Percentiles rank a stretch among this genome's conserved stretches.
Evolutionary conservation across 2,797 vertebrate genomes (phyloP).

Genomic region (Cynodonichthys magdalenae): DNA sequence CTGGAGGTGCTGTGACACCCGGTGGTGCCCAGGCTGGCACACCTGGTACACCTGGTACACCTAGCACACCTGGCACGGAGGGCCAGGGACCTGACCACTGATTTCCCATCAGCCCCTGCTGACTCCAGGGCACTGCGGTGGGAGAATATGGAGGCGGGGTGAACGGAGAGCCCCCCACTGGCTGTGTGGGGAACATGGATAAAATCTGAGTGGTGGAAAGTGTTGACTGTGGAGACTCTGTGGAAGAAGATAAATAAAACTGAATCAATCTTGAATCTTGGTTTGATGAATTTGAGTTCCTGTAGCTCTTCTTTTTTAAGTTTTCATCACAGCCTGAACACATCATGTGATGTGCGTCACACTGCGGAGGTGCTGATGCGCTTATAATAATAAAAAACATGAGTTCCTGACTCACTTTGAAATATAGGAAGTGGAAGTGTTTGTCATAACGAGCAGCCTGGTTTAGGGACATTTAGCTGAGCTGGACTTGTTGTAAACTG

Average conservation of each 20-base stretch:
- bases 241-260: background rate
- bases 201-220: slow-evolving; percentile 63
- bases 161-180: slow-evolving; percentile 49
- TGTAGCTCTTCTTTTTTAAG: too few relatives aligned
- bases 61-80: slow-evolving; percentile 2
- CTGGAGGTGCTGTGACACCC: slow-evolving; percentile 12
- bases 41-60: slow-evolving; percentile 2
- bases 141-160: slow-evolving; percentile 40
- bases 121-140: slow-evolving; percentile 47
- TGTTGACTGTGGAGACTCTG: slow-evolving; percentile 45
- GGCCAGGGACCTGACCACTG: slow-evolving; percentile 49
- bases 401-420: background rate
- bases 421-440: background rate
- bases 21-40: slow-evolving; percentile 30
- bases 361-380: background rate
- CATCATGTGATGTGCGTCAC: background rate
- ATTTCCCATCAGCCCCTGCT: slow-evolving; percentile 33
- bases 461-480: background rate
- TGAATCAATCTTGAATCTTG: background rate
- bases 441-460: background rate
- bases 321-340: background rate
- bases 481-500: background rate
- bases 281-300: background rate
- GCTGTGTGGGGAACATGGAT: slow-evolving; percentile 57
- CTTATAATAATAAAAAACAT: background rate